Conservation (phyloP, 2,888 invertebrate species). For the Dryocosmus kuriphilus region DNA sequence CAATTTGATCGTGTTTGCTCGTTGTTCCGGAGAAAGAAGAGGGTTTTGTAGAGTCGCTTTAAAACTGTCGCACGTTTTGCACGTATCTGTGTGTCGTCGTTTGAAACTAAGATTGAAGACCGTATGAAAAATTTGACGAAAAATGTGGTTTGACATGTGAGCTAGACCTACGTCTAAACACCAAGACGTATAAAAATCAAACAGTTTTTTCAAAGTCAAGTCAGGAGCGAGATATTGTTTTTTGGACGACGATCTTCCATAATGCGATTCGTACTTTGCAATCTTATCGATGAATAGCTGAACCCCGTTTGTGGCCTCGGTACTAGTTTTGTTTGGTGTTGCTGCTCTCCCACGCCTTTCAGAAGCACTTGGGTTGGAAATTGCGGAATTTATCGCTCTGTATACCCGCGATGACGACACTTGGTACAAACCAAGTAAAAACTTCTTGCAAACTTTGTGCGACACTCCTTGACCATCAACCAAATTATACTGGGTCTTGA, state of each 20-base stretch:
- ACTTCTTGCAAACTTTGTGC: conserved; percentile 13
- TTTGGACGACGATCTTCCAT: too few relatives aligned
- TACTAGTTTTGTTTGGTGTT: not conserved
- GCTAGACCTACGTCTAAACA: too few relatives aligned
- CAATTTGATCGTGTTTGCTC: too few relatives aligned
- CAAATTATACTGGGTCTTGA: conserved; percentile 19
- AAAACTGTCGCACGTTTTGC: too few relatives aligned
- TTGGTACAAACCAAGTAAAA: conserved; percentile 22
- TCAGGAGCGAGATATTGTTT: too few relatives aligned
- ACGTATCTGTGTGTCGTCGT: conserved; percentile 33
- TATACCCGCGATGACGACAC: conserved; percentile 24
- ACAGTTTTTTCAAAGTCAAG: too few relatives aligned
- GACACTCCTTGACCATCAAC: not conserved
- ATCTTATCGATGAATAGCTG: too few relatives aligned
- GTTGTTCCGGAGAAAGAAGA: too few relatives aligned
- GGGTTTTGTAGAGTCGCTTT: too few relatives aligned
- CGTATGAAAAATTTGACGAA: conserved; percentile 34
- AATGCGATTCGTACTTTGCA: too few relatives aligned
- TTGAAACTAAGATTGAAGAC: conserved; percentile 32
- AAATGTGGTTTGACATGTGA: conserved; percentile 29
- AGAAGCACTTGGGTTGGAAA: not conserved
- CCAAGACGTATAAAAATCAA: too few relatives aligned
- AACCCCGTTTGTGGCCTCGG: too few relatives aligned
- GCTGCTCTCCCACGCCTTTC: conserved; percentile 24
- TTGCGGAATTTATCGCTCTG: conserved; percentile 8